These are phyloP conservation scores for Heliconius cydno DNA, from an alignment of 2,888 invertebrate genomes.

Conservation along the genomic window DNA sequence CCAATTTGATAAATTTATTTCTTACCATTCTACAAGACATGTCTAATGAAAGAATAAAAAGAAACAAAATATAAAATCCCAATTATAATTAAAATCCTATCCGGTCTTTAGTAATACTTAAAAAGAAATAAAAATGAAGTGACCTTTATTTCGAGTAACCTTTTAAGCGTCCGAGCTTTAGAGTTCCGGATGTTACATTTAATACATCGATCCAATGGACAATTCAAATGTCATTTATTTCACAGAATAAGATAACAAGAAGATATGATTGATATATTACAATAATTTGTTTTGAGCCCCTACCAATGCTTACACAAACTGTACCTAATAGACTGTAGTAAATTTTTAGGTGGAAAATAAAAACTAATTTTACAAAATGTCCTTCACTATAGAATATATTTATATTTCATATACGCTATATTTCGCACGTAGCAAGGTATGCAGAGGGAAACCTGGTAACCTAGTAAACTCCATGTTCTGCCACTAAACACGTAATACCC, in stretches of 20 bases:
- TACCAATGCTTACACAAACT: background rate
- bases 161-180: constrained; percentile 25
- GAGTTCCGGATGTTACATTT: constrained; percentile 23
- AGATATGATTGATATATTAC: constrained; percentile 10
- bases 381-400: too few relatives aligned
- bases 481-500: too few relatives aligned
- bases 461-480: too few relatives aligned
- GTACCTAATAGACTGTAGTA: background rate
- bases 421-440: too few relatives aligned
- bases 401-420: too few relatives aligned
- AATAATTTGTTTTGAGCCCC: background rate
- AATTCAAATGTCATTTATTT: constrained; percentile 19
- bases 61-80: background rate
- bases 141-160: constrained; percentile 19
- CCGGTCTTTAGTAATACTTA: background rate
- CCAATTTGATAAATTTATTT: too few relatives aligned
- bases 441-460: too few relatives aligned
- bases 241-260: constrained; percentile 9
- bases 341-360: background rate
- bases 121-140: background rate
- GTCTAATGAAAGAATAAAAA: background rate
- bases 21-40: too few relatives aligned
- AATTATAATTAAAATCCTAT: background rate
- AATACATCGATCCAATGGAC: constrained; percentile 21
- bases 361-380: background rate